phyloP scores from a whole-genome alignment of 2,888 invertebrate genomes.

The Apomyelois bistriatella region DNA sequence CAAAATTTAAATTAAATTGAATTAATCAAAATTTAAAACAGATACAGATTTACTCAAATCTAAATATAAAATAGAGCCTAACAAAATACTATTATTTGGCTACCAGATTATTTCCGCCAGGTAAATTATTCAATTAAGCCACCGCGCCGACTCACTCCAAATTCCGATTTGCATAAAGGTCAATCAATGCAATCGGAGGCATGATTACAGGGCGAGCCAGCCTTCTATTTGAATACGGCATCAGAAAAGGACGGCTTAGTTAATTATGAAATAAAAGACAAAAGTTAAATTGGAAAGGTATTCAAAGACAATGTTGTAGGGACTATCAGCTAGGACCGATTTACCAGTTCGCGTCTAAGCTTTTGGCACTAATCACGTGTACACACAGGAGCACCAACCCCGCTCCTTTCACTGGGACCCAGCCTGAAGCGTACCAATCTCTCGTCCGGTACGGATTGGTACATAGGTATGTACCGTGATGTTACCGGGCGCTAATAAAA shows the following conservation, averaged over 20 bases:
- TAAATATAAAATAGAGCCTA: conserved; percentile 1
- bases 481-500: no score
- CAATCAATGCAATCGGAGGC: conserved; percentile 55
- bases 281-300: background rate
- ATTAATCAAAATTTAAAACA: background rate
- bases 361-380: no score
- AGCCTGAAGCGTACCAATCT: no score
- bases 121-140: conserved; percentile 67
- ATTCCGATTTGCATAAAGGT: conserved; percentile 67
- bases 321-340: no score
- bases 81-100: conserved; percentile 19
- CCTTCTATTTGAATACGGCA: conserved; percentile 48
- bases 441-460: no score
- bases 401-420: no score
- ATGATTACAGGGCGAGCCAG: conserved; percentile 45
- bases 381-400: no score
- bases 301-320: no score
- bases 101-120: conserved; percentile 27
- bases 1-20: no score
- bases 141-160: conserved; percentile 40
- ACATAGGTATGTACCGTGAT: no score
- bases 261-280: background rate
- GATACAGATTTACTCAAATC: background rate
- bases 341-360: no score
- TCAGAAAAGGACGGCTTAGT: background rate